Conservation (phyloP, 2,113 vertebrate species). For the Mobula birostris region DNA sequence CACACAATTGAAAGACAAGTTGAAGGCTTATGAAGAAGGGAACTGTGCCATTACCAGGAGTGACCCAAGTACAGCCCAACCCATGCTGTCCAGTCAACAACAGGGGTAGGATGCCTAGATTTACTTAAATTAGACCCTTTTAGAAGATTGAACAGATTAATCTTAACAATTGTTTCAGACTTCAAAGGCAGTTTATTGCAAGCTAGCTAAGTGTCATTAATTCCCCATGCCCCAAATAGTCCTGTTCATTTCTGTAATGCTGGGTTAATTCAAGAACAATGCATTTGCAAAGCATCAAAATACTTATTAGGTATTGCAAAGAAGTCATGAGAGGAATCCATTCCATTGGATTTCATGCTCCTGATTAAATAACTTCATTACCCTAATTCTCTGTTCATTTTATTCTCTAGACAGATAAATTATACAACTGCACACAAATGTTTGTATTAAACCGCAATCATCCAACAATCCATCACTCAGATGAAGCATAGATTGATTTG, state of each 20-base stretch:
- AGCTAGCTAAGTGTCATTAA: neutral
- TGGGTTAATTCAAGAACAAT: neutral
- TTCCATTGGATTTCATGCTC: neutral
- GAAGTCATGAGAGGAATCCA: neutral
- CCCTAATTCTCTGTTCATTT: neutral
- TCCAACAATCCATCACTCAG: neutral
- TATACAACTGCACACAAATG: neutral
- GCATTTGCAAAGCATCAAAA: neutral
- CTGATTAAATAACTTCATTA: neutral
- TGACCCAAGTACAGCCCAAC: neutral
- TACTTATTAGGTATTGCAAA: neutral
- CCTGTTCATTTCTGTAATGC: neutral
- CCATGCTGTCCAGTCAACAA: neutral
- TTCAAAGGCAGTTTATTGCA: neutral
- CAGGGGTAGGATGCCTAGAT: neutral
- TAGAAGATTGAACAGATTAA: neutral
- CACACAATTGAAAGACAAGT: conserved; percentile 32
- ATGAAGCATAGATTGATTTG: neutral
- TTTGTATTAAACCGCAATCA: neutral
- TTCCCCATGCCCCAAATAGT: neutral
- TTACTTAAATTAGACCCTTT: neutral
- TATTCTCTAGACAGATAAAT: neutral
- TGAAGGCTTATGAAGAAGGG: conserved; percentile 14
- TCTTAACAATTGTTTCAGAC: neutral
- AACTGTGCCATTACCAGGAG: neutral